phyloP scores from a whole-genome alignment of 2,888 invertebrate genomes.

The Anthophora plumipes region DNA sequence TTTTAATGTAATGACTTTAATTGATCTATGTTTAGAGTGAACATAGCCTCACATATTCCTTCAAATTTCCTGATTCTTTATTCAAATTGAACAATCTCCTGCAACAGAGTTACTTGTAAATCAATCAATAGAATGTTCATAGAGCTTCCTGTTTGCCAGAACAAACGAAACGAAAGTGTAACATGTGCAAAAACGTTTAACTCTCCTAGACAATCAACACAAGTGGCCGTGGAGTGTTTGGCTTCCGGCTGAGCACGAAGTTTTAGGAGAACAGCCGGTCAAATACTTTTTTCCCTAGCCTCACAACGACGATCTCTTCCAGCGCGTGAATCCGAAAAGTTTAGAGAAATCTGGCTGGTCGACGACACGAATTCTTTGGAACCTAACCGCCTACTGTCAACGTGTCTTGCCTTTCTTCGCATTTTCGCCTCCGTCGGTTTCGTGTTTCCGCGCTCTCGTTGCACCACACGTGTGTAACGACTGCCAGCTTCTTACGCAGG shows the following conservation, averaged over 20 bases:
- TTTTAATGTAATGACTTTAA: no score
- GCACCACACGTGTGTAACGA: slow-evolving; percentile 60
- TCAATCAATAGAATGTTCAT: no score
- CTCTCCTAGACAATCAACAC: not conserved
- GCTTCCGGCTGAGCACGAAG: slow-evolving; percentile 26
- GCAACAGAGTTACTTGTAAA: no score
- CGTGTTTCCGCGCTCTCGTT: slow-evolving; percentile 48
- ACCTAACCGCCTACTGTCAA: slow-evolving; percentile 61
- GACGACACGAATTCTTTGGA: slow-evolving; percentile 38
- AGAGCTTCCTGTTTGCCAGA: not conserved
- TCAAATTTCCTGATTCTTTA: not conserved
- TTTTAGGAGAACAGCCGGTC: slow-evolving; percentile 3
- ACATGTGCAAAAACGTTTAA: not conserved
- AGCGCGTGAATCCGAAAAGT: slow-evolving; percentile 24
- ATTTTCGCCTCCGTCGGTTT: slow-evolving; percentile 60
- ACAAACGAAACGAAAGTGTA: not conserved
- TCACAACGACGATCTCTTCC: not conserved
- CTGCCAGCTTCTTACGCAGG: not conserved
- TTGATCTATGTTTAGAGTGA: no score
- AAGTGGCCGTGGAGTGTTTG: slow-evolving; percentile 27
- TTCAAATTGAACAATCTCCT: no score
- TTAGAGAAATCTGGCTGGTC: slow-evolving; percentile 43
- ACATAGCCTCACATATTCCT: no score
- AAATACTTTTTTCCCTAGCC: slow-evolving; percentile 15
- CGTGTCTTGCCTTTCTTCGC: slow-evolving; percentile 61